Base-by-base conservation (phyloP, 2,888 invertebrate species). In the Patella caerulea region DNA sequence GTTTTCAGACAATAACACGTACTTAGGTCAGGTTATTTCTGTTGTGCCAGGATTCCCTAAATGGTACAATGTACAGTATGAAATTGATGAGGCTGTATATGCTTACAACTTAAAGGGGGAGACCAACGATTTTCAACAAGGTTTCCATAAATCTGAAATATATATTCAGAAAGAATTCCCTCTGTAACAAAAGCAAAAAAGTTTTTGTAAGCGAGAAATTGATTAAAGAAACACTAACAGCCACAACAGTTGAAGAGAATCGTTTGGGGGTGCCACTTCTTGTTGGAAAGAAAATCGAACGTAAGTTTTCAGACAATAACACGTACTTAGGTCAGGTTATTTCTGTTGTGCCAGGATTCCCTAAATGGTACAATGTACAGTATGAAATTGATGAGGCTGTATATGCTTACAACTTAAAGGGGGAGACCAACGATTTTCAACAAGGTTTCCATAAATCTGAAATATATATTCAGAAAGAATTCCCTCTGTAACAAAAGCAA, bases 61-160 rank as follows among this genome's bases (percentile, higher is more conserved):
- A 24, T 77, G 65, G 73, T 73, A 72, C 73, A 77, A 73, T 77
- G 29, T 73, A 17, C 73, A 73, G 52, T 77, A 77, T 73, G 77
- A 77, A 17, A 59, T 65, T 55, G 73, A 77, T 65, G 29, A 52
- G 24, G 73, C 72, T 34, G 52, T 77, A 4, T 77, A 77, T 73
- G 73, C 45, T 15, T 72, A 73, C n/a, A 24, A 73, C 24, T 17
- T 73, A 29, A 29, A 29, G n/a, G n/a, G n/a, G n/a, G n/a, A n/a
- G n/a, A n/a, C n/a, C n/a, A n/a, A n/a, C n/a, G n/a, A n/a, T n/a
- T n/a, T n/a, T n/a, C n/a, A n/a, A n/a, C n/a, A n/a, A n/a, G n/a
- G n/a, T n/a, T n/a, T n/a, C n/a, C n/a, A n/a, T n/a, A n/a, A n/a
- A n/a, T n/a, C n/a, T n/a, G n/a, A n/a, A n/a, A n/a, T n/a, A n/a